Percentiles rank a stretch among this genome's conserved stretches.
These are phyloP conservation scores for Tinea pellionella DNA, from an alignment of 2,888 invertebrate species.

Conservation along the genomic window DNA sequence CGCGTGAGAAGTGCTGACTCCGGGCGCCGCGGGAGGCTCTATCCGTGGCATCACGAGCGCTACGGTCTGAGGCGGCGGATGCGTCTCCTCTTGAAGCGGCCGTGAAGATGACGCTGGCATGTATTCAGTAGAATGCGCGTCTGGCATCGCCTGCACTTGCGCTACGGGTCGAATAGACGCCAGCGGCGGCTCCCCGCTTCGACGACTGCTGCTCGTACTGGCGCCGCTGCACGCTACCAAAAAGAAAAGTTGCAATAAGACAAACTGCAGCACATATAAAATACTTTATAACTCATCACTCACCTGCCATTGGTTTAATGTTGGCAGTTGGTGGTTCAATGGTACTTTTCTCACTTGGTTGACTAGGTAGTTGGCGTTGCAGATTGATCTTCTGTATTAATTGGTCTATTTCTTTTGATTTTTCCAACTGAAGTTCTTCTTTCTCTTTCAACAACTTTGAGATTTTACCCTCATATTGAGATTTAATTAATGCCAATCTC, in stretches of 20 bases:
- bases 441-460: constrained; percentile 80
- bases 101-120: constrained; percentile 86
- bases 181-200: constrained; percentile 83
- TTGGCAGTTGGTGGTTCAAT: constrained; percentile 84
- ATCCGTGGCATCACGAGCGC: constrained; percentile 78
- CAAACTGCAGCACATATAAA: background rate
- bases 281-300: constrained; percentile 23
- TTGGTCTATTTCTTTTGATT: constrained; percentile 75
- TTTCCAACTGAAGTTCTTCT: constrained; percentile 71
- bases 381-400: constrained; percentile 77
- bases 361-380: constrained; percentile 77
- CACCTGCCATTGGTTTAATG: constrained; percentile 93
- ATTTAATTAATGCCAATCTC: constrained; percentile 72
- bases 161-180: constrained; percentile 94
- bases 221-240: constrained; percentile 29
- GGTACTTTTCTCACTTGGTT: constrained; percentile 69
- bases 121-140: constrained; percentile 77
- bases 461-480: constrained; percentile 77
- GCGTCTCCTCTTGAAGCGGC: constrained; percentile 55
- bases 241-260: background rate
- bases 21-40: constrained; percentile 58
- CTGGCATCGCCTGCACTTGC: constrained; percentile 78
- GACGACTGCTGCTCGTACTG: constrained; percentile 69
- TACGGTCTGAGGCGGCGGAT: constrained; percentile 64
- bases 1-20: constrained; percentile 40